Conservation (phyloP, 1,140 invertebrate species). For the Bombus sibiricus region DNA sequence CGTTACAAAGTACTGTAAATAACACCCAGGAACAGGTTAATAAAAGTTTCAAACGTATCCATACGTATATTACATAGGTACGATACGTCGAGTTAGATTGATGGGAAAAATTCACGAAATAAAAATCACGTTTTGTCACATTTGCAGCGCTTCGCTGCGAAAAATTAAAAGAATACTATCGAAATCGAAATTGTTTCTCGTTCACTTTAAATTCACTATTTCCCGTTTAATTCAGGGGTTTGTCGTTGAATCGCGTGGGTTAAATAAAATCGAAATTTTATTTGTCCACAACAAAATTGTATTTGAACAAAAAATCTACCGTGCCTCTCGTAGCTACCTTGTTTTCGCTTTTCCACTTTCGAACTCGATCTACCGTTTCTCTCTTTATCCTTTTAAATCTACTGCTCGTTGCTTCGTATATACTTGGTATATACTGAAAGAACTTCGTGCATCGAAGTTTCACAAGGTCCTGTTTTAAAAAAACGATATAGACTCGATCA, state of each 20-base stretch:
- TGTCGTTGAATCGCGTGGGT: not conserved
- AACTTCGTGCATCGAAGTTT: not conserved
- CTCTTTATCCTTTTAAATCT: not conserved
- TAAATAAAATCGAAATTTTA: slow-evolving; percentile 2
- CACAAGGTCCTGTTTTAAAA: not conserved
- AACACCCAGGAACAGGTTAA: not conserved
- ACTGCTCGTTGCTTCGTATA: not conserved
- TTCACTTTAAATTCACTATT: not conserved
- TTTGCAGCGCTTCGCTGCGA: not conserved
- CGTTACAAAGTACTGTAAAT: not conserved
- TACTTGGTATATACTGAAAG: not conserved
- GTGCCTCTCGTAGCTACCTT: not conserved
- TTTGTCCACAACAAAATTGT: slow-evolving; percentile 4
- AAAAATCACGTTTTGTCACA: not conserved
- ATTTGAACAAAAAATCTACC: not conserved
- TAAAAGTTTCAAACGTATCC: not conserved
- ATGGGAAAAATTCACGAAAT: not conserved
- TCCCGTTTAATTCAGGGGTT: not conserved
- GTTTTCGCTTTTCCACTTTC: slow-evolving; percentile 12
- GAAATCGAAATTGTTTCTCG: not conserved
- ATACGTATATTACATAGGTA: no score
- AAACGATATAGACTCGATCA: not conserved
- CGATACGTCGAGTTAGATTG: not conserved
- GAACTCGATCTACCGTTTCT: not conserved
- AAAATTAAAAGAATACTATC: not conserved